These are phyloP conservation scores for Forficula auricularia DNA, from an alignment of 1,140 invertebrate genomes.

Conservation along the genomic window DNA sequence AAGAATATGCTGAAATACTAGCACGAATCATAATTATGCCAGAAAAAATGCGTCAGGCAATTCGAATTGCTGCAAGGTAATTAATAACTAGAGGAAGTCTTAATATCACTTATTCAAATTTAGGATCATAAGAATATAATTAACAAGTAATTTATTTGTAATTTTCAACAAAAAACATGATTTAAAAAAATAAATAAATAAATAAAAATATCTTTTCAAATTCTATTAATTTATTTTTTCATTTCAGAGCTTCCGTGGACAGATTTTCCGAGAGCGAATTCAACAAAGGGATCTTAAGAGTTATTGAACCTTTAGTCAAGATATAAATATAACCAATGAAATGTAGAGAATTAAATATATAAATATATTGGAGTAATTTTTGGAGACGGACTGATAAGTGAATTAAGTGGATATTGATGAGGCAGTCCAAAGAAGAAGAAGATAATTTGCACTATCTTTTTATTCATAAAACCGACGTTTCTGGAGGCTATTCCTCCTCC, in stretches of 20 bases:
- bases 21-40: conserved; percentile 52
- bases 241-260: conserved; percentile 44
- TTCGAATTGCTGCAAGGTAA: conserved; percentile 51
- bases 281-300: conserved; percentile 50
- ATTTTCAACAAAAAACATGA: background rate
- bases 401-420: too few relatives aligned
- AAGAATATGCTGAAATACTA: conserved; percentile 66
- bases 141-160: background rate
- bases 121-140: background rate
- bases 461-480: too few relatives aligned
- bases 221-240: background rate
- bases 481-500: too few relatives aligned
- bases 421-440: too few relatives aligned
- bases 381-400: too few relatives aligned
- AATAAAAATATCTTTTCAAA: background rate
- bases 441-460: too few relatives aligned
- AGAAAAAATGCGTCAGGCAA: conserved; percentile 36
- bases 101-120: background rate
- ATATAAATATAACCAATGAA: too few relatives aligned
- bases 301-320: conserved; percentile 39
- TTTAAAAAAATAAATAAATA: background rate
- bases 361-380: too few relatives aligned
- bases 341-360: too few relatives aligned
- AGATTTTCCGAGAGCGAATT: conserved; percentile 59
- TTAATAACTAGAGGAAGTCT: background rate